Base-by-base conservation (phyloP, 2,797 vertebrate species). In the Hoplostethus mediterraneus region DNA sequence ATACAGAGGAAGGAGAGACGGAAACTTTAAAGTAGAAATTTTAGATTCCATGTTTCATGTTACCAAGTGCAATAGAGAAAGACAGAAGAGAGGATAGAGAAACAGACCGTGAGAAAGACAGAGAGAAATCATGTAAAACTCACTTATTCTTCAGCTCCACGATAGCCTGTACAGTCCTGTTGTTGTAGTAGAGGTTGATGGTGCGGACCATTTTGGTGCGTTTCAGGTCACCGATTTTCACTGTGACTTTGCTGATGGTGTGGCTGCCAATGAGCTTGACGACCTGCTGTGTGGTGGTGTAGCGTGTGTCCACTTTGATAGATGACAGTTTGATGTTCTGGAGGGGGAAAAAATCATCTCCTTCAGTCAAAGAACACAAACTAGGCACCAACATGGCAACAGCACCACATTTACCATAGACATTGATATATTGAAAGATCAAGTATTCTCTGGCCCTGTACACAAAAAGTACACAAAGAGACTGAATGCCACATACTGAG, bases 71-170 rank as follows among this genome's bases (percentile, higher is more conserved):
- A 36, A 51, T 9, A 21, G 4, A 31, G 31, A 57, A 9, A 67
- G 13, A 44, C 6, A 57, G 33, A n/a, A 28, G 17, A 2, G 44
- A 2, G 16, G 25, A 48, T 25, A 75, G 28, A 31, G 1, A 45
- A 5, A 69, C 17, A 61, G 9, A 38, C 1, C 0, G n/a, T 9
- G 16, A 54, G 38, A 13, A 11, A 1, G 1, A 14, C 17, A 42
- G 5, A 54, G 28, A 12, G 10, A 21, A 31, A 21, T n/a, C 0
- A 1, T 16, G 3, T 28, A 2, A 55, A 64, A 91, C 97, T 0
- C 92, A 99, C 98, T 99, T 99, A 91, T 99, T 99, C 85, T 99
- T 99, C 52, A 99, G 89, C 86, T 99, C 98, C 89, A 99, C 98
- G 0, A 99, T 99, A 61, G 98, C 98, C 80, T 99, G 98, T 40